Percentiles rank a stretch among this genome's conserved stretches.
These are phyloP conservation scores for Vanessa tameamea DNA, from an alignment of 1,140 invertebrate genomes.

Conservation along the genomic window DNA sequence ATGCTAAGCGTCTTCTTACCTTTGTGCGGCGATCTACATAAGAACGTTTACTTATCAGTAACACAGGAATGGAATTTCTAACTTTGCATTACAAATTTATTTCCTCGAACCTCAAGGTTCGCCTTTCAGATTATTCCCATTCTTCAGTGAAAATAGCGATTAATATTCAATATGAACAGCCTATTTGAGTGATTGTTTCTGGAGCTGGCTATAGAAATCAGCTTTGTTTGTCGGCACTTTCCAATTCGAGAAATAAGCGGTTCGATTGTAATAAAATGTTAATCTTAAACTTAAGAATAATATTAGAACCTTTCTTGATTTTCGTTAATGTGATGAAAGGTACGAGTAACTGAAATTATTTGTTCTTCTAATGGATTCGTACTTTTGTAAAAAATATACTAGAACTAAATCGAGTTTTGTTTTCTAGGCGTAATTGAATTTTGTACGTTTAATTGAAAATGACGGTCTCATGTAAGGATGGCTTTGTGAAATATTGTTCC, in stretches of 20 bases:
- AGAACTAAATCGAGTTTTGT: conserved; percentile 2
- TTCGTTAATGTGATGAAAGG: conserved; percentile 41
- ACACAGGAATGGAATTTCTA: conserved; percentile 74
- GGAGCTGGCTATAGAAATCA: conserved; percentile 57
- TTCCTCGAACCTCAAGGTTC: conserved; percentile 60
- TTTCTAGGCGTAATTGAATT: not conserved
- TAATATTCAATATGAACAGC: conserved; percentile 80
- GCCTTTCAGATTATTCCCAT: conserved; percentile 75
- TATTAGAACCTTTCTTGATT: conserved; percentile 37
- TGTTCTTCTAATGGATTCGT: conserved; percentile 7
- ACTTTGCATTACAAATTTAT: conserved; percentile 80
- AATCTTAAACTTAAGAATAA: conserved; percentile 52
- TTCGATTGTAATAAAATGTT: conserved; percentile 67
- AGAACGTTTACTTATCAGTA: conserved; percentile 70
- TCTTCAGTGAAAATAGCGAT: conserved; percentile 76
- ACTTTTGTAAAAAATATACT: conserved; percentile 19
- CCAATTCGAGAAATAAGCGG: conserved; percentile 61
- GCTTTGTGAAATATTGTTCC: conserved; percentile 63
- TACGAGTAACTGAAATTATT: conserved; percentile 16
- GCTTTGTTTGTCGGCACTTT: conserved; percentile 61
- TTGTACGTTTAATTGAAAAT: not conserved
- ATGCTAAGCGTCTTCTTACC: conserved; percentile 61
- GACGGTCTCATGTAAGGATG: conserved; percentile 51
- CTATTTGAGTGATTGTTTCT: conserved; percentile 79
- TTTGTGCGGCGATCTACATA: conserved; percentile 56